Evolutionary conservation across 2,113 vertebrate species (phyloP).

Genomic region (Macrotus californicus): DNA sequence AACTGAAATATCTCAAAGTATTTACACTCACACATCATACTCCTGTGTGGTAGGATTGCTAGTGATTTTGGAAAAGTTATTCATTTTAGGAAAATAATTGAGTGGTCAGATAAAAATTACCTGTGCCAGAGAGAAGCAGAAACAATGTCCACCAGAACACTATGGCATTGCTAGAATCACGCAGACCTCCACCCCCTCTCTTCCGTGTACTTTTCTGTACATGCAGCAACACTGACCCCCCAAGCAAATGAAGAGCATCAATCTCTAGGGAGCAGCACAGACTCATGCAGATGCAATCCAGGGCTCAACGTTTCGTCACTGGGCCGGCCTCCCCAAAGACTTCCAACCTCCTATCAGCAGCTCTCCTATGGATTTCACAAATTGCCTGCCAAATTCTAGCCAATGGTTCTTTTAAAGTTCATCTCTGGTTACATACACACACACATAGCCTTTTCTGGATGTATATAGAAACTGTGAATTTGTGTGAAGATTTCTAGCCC

Average conservation of each 20-base stretch:
- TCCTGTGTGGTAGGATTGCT: neutral
- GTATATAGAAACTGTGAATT: neutral
- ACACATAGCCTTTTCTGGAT: neutral
- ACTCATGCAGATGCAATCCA: neutral
- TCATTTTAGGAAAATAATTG: neutral
- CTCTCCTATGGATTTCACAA: neutral
- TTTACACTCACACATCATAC: neutral
- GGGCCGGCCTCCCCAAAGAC: neutral
- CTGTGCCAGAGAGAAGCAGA: neutral
- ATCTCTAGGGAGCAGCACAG: neutral
- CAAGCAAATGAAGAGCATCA: neutral
- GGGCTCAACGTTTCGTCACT: neutral
- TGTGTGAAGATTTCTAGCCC: neutral
- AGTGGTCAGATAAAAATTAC: neutral
- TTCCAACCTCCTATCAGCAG: neutral
- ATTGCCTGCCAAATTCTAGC: neutral
- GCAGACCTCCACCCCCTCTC: neutral
- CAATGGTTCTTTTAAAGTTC: neutral
- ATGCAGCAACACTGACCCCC: neutral
- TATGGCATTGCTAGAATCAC: neutral
- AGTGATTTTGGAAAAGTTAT: neutral
- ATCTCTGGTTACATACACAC: neutral
- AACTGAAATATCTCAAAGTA: neutral
- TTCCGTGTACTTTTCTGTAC: accelerated
- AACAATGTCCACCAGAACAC: neutral